A percentile compares a stretch with the other conserved stretches of the same genome.
Conservation (phyloP, 2,888 invertebrate species). For the Hipparchia sbordonii region DNA sequence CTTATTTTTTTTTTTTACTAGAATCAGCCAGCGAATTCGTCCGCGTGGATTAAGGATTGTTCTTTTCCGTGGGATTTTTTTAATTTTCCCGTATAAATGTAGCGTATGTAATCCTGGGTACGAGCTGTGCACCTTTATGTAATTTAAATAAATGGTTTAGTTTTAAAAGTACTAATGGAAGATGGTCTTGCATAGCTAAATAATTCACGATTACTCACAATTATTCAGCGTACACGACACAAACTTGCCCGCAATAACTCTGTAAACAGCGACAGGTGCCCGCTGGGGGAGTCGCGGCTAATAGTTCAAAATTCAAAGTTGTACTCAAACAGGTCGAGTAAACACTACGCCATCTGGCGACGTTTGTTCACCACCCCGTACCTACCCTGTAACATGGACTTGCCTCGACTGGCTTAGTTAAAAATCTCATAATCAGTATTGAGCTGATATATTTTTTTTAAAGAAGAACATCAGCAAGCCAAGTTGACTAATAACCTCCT, state of each 20-base stretch:
- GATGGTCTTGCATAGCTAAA: background rate
- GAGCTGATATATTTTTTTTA: no score
- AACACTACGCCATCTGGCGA: conserved; percentile 81
- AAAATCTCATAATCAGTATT: no score
- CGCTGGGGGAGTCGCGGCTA: conserved; percentile 57
- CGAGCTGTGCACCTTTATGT: no score
- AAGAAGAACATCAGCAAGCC: no score
- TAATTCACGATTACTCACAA: conserved; percentile 22
- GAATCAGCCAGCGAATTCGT: no score
- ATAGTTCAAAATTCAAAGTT: conserved; percentile 81
- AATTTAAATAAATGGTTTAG: no score
- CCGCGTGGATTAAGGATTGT: no score
- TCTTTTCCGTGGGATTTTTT: no score
- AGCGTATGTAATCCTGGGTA: no score
- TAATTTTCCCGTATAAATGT: no score
- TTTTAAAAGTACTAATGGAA: background rate
- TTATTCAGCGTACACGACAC: conserved; percentile 23
- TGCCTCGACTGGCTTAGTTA: conserved; percentile 32
- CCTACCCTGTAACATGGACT: conserved; percentile 41
- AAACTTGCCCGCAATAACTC: conserved; percentile 37
- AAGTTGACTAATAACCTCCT: no score
- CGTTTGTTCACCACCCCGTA: conserved; percentile 56
- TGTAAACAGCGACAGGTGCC: conserved; percentile 74
- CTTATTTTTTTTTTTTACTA: no score
- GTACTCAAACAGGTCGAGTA: conserved; percentile 69